Evolutionary conservation across 2,113 vertebrate species (phyloP), one percentile per base, ranked within the genome.

Genomic region (Vireo altiloquus): DNA sequence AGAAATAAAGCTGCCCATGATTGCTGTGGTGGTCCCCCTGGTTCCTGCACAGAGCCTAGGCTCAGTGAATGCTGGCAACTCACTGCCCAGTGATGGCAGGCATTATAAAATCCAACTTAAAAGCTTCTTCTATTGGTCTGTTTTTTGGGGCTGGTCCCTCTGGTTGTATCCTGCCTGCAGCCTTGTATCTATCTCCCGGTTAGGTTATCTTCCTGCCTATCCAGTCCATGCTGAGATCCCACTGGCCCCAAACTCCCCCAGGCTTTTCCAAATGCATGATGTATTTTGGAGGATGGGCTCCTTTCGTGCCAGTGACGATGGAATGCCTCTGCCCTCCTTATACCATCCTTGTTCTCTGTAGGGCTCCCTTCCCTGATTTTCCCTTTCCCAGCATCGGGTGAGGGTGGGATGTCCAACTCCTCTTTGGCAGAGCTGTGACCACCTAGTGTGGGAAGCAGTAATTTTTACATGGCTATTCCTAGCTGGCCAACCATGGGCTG

Each of bases 291-390:
- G 46, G 37, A 30, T 59, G 47, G 33, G 13, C 2, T 83, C 2
- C 47, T 78, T 83, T 50, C 0, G 9, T 14, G 7, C 10, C 37
- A 71, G 40, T 44, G 70, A n/a, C 0, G 3, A 40, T 0, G 1
- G 35, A 53, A 60, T 46, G 13, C 25, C 16, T 53, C 25, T 35
- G 7, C 63, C 30, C 5, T 9, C 64, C 31, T 35, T 33, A 18
- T n/a, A 13, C 11, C 0, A 0, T 35, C 30, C 4, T 25, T 8
- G 4, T 22, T 74, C 39, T 82, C 14, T 8, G 9, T 28, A 78
- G 17, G 31, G 8, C 16, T 57, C 9, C 16, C 5, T 57, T 8
- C 16, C 5, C 13, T 40, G 27, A 18, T 18, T 81, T 92, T 82
- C 64, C 9, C 42, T 89, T 78, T 44, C 8, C 12, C 1, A 2